Evolutionary conservation across 1,140 invertebrate species (phyloP).

Genomic region (Procambarus virginalis): DNA sequence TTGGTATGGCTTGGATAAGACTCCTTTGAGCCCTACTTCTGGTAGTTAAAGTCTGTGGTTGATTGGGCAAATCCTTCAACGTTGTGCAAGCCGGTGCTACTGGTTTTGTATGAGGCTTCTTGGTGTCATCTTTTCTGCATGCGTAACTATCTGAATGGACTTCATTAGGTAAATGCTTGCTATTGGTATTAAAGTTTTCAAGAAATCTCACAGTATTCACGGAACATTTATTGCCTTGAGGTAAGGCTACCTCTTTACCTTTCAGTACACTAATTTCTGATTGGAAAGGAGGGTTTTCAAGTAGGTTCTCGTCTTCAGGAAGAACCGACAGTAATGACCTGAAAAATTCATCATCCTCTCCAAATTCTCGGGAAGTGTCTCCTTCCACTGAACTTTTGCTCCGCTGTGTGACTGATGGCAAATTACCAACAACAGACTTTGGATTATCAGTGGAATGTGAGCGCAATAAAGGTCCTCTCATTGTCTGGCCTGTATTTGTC

Average conservation of each 20-base stretch:
- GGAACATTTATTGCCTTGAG: background rate
- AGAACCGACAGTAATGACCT: constrained; percentile 16
- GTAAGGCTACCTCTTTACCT: background rate
- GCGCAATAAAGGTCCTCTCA: constrained; percentile 14
- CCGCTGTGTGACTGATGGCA: background rate
- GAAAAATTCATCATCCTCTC: constrained; percentile 44
- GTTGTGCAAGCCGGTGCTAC: background rate
- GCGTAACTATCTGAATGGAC: no score
- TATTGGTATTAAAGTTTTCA: no score
- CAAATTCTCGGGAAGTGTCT: constrained; percentile 21
- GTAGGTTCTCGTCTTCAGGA: constrained; percentile 15
- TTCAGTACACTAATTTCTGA: background rate
- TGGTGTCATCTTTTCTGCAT: no score
- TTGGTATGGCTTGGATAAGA: background rate
- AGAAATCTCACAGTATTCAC: no score
- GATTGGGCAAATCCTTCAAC: background rate
- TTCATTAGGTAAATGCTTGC: no score
- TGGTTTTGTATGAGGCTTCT: no score
- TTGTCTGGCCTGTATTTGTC: background rate
- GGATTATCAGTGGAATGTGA: constrained; percentile 30
- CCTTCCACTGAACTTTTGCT: constrained; percentile 29
- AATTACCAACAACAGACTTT: background rate
- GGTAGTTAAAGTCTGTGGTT: background rate
- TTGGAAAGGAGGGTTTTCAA: background rate
- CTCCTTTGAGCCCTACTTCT: background rate